Evolutionary conservation across 1,140 invertebrate genomes (phyloP).

Genomic region (Sesamia nonagrioides): DNA sequence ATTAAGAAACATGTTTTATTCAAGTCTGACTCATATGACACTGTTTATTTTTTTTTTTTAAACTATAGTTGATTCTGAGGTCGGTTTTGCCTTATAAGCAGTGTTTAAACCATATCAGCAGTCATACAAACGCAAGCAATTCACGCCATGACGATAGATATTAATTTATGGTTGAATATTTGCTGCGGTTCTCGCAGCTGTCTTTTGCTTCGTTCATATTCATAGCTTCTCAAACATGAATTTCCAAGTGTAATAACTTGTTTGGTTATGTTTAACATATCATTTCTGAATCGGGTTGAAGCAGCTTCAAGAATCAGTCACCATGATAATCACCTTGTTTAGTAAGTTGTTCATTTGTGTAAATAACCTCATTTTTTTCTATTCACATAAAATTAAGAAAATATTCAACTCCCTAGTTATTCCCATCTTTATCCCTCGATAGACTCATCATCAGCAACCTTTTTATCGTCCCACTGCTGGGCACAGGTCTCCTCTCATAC

Average conservation of each 20-base stretch:
- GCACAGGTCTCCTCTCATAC: too few relatives aligned
- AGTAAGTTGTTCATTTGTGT: neutral
- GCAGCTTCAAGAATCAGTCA: neutral
- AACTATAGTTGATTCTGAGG: neutral
- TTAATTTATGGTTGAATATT: conserved; percentile 14
- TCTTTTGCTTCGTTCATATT: conserved; percentile 33
- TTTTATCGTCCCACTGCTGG: too few relatives aligned
- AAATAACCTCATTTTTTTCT: neutral
- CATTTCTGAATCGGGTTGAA: neutral
- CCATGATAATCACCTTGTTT: neutral
- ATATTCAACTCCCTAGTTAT: neutral
- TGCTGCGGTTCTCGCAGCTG: conserved; percentile 18
- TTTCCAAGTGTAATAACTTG: conserved; percentile 34
- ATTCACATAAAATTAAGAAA: neutral
- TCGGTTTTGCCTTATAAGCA: conserved; percentile 15
- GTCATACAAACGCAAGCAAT: conserved; percentile 27
- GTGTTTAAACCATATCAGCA: conserved; percentile 8
- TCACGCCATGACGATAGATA: conserved; percentile 23
- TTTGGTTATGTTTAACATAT: conserved; percentile 13
- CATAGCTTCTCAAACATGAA: conserved; percentile 27
- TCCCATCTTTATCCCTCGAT: neutral
- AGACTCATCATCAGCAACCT: too few relatives aligned
- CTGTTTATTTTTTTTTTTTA: neutral
- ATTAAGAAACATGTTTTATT: conserved; percentile 36
- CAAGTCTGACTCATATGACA: conserved; percentile 23